Evolutionary conservation across 2,888 invertebrate species (phyloP).

Genomic region (Brachycybe producta): DNA sequence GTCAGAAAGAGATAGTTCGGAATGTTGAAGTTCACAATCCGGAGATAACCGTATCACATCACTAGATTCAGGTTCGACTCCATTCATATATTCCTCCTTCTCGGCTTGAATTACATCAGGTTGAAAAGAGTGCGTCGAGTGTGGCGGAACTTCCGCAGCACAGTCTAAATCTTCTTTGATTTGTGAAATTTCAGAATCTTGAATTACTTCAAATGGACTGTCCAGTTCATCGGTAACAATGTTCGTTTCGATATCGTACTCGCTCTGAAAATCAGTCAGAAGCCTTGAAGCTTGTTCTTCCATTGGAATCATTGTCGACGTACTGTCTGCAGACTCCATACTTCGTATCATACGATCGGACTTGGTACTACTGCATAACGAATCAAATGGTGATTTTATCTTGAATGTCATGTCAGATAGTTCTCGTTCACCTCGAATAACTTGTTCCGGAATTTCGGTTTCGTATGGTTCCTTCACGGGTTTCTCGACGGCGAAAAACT

Average conservation of each 20-base stretch:
- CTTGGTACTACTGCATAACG: background rate
- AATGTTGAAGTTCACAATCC: no score
- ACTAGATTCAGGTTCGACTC: no score
- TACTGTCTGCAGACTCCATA: conserved; percentile 31
- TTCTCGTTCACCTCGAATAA: conserved; percentile 22
- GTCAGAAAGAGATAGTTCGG: no score
- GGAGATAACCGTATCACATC: no score
- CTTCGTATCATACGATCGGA: background rate
- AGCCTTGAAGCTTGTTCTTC: background rate
- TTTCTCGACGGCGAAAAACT: conserved; percentile 24
- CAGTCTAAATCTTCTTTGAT: no score
- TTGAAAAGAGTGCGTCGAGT: no score
- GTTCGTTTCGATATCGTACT: background rate
- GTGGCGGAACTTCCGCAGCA: no score
- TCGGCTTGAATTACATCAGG: no score
- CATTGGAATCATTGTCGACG: conserved; percentile 38
- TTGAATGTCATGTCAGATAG: background rate
- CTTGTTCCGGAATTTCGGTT: conserved; percentile 29
- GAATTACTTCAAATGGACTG: conserved; percentile 28
- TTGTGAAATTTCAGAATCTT: conserved; percentile 26
- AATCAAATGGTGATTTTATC: background rate
- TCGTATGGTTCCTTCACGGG: conserved; percentile 28
- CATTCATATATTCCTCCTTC: no score
- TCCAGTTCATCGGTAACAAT: background rate
- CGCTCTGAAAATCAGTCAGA: background rate